Evolutionary conservation across 2,888 invertebrate genomes (phyloP), one percentile per base, ranked within the genome.

Genomic region (Flexamia atlantica): DNA sequence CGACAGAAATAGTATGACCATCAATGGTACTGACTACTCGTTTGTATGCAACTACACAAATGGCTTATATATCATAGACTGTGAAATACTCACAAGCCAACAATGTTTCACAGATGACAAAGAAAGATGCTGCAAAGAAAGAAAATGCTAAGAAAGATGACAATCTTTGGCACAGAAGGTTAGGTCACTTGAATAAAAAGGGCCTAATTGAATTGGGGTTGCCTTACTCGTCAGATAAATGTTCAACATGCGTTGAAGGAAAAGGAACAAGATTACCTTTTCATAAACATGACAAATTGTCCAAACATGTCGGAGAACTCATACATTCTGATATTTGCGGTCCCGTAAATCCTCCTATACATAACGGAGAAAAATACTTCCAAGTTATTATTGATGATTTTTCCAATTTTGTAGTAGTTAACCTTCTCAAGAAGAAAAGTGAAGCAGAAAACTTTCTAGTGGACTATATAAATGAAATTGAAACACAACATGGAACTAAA

Each of bases 321-420:
- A 74, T 87, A 25, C 86, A 86, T 64, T 85, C 85, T 60, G 87
- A 88, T 84, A 85, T 88, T 9, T 87, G 87, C 84, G 88, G 88
- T 25, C 87, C 86, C 36, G 85, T 89, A 9, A 84, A 32, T 4
- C 87, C 88, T 64, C 23, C 23, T 2, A 81, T 83, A 7, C 12
- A 81, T 10, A 87, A 88, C 42, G 86, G 85, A 17, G 79, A 86
- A 28, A 87, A 83, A 23, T 87, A 87, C 80, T 87, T 87, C 84
- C 85, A 87, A 10, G 83, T 85, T 12, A 87, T 88, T 28, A 87
- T 89, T 23, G 89, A 89, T 74, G 89, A 88, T 53, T 88, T 82
- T 81, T 88, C 88, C 0, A 87, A 88, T 74, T 87, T 87, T 83
- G 42, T 82, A 17, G 57, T 85, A 25, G 81, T n/a, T 87, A 87